Base-by-base conservation (phyloP, 2,888 invertebrate species). In the Agelastica alni region DNA sequence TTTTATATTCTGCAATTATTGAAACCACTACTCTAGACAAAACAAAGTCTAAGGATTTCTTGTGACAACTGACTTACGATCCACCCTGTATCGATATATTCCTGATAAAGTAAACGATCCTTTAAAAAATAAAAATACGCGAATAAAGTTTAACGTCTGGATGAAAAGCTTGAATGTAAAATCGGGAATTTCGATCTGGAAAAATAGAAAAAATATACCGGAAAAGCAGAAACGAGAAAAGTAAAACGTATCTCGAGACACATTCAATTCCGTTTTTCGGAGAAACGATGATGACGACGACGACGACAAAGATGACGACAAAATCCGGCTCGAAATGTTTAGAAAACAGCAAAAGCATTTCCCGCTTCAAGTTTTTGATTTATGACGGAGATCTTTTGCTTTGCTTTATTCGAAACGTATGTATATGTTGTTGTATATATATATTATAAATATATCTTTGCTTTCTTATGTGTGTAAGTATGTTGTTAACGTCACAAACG, bases 281-380 rank as follows among this genome's bases (percentile, higher is more conserved):
- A 10, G 39, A 46, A 41, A 32, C 37, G 37, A 52, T 31, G 7
- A 31, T 20, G 18, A 32, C 20, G 20, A n/a, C n/a, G n/a, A 49
- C 32, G 7, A 31, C 32, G 7, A 31, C 32, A 16, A 32, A 32
- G 20, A n/a, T n/a, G n/a, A 49, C 32, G 7, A 31, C 32, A 10
- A 39, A 39, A 48, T 48, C 31, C 39, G 39, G 39, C 39, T 10
- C 10, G 28, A 20, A 48, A 48, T 48, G 39, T 41, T 20, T 20
- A 41, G 5, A 36, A 52, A 52, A 36, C 13, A 45, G 52, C 18
- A 52, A 45, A 45, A 39, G 32, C 14, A 37, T 54, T 55, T 45
- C 14, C 22, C 42, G 32, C 12, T 51, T 32, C 18, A n/a, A 4
- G 26, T 13, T 42, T 36, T 51, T 51, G 20, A 41, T 51, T 45